A percentile compares a stretch with the other conserved stretches of the same genome.
Conservation (phyloP, 2,797 vertebrate genomes). For the Rhabdophis nuchalis region DNA sequence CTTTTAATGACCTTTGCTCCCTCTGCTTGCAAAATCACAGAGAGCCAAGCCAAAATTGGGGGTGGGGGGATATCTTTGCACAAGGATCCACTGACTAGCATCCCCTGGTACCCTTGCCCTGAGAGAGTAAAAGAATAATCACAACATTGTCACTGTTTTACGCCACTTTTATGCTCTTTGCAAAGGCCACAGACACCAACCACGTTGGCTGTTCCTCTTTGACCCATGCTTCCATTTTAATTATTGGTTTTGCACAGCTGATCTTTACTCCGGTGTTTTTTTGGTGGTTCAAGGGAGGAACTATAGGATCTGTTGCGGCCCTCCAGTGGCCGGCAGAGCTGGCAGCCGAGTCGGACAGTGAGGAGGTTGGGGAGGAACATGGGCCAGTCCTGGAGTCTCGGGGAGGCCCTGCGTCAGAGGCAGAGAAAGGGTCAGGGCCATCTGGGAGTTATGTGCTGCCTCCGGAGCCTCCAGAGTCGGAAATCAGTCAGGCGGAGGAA, state of each 20-base stretch:
- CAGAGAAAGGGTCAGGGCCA: too few species aligned
- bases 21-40: slow-evolving; percentile 34
- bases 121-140: slow-evolving; percentile 14
- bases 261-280: slow-evolving; percentile 55
- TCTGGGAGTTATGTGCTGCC: too few species aligned
- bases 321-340: too few species aligned
- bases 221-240: slow-evolving; percentile 47
- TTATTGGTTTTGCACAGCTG: slow-evolving; percentile 49
- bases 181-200: slow-evolving; percentile 22
- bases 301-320: background rate
- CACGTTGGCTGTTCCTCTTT: slow-evolving; percentile 67
- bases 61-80: slow-evolving; percentile 16
- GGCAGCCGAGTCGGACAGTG: too few species aligned
- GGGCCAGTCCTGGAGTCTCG: too few species aligned
- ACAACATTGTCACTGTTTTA: slow-evolving; percentile 6
- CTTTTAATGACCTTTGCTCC: slow-evolving; percentile 22
- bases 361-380: too few species aligned
- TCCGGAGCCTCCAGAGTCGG: too few species aligned
- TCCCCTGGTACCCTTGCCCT: slow-evolving; percentile 10
- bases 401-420: too few species aligned
- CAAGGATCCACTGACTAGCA: slow-evolving; percentile 40
- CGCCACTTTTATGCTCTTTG: background rate
- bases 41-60: slow-evolving; percentile 42
- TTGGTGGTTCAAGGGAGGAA: slow-evolving; percentile 20
- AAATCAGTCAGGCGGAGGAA: too few species aligned